Evolutionary conservation across 2,113 vertebrate species (phyloP), one percentile per base, ranked within the genome.

Genomic region (Phyllopteryx taeniolatus): DNA sequence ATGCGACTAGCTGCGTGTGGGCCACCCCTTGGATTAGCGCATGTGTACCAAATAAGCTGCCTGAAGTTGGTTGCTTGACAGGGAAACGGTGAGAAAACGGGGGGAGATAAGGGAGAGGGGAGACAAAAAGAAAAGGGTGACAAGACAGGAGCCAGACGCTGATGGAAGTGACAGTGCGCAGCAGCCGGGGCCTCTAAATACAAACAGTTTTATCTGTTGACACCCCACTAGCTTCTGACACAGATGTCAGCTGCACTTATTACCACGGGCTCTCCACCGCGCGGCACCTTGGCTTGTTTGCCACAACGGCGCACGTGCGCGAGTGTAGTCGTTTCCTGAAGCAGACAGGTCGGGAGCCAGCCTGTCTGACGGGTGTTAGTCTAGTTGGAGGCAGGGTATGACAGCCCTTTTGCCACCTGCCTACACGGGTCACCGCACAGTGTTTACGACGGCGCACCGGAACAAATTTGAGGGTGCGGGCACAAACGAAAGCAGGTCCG

Each of bases 151-250:
- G 80, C 74, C 75, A 80, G 77, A 75, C 81, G 79, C 47, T 46
- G 66, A 53, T 73, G 20, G 20, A 74, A 80, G 79, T 84, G 83
- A 86, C 88, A 85, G 74, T 63, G 75, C 76, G 73, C 76, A 5
- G 65, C 79, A 77, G 80, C 71, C 83, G 54, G 81, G 77, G 43
- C 43, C 42, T 68, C 83, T 84, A 85, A 90, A 84, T 80, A 87
- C 88, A 87, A 89, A 88, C 81, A 79, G 77, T 79, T 89, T 91
- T 87, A 90, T 91, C 87, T 84, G 88, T 85, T 86, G 89, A 90
- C 86, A 86, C 89, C 83, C 19, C 81, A 83, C 85, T 84, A 78
- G 76, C 82, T 88, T 78, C 85, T 88, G 86, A 87, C 86, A 86
- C 68, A 64, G 74, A 60, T 78, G 77, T 86, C 88, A 85, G 73